Evolutionary conservation across 2,888 invertebrate genomes (phyloP), one percentile per base, ranked within the genome.

Genomic region (Zootermopsis nevadensis): DNA sequence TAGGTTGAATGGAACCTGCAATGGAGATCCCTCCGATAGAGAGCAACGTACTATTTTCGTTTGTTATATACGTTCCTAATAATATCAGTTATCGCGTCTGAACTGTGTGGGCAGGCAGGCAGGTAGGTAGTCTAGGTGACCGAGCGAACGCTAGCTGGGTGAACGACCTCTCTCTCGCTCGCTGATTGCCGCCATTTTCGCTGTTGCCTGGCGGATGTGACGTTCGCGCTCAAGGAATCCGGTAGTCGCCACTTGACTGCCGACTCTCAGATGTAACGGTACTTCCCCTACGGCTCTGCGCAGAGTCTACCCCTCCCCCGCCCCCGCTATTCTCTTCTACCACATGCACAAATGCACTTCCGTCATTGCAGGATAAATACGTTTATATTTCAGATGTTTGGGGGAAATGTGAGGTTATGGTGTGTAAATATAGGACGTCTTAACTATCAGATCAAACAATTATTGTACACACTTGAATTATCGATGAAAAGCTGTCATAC

Each of bases 121-220:
- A n/a, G n/a, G 77, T 66, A 79, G 79, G 79, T 79, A 79, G 38
- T 66, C 31, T 77, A 42, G 38, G 42, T 77, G 77, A 77, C 77
- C 77, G 66, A 31, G n/a, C 33, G 35, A 38, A 27, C 38, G 30
- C 42, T 76, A 30, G 31, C 80, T 53, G 72, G 83, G 80, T 83
- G 83, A 83, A 83, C 66, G 77, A 83, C 83, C 83, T 83, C 83
- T 81, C 67, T 48, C 60, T 60, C 60, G n/a, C 60, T 60, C 60
- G 60, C 42, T 79, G 77, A 82, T 67, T 82, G 48, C 83, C 80
- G 81, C 83, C 80, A 83, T 83, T 83, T 83, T 80, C 76, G 60
- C 81, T 80, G 76, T 83, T 82, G 72, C 81, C 31, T 76, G 33
- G 53, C 77, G 83, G 83, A 83, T 83, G 81, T 81, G 77, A 83